Evolutionary conservation across 2,888 invertebrate genomes (phyloP), one percentile per base, ranked within the genome.

Genomic region (Venusia cambrica): DNA sequence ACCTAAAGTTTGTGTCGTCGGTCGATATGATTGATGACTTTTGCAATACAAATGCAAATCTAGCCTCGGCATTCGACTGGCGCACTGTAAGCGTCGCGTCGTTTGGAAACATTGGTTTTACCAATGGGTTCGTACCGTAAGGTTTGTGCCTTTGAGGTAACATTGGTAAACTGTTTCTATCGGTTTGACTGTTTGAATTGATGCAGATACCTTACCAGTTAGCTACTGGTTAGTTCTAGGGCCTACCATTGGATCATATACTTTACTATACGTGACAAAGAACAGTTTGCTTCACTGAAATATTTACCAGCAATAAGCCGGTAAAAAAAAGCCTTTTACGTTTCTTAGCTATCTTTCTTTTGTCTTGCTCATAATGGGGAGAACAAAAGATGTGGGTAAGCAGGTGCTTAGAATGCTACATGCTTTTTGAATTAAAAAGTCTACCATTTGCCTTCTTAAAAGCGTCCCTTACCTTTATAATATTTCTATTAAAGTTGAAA

Each of bases 401-500:
- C 25, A 30, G 24, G 22, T 26, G 20, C 30, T 34, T 34, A 14
- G 17, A 21, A 25, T 39, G 30, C 19, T 36, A 24, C 36, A 21
- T 9, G 26, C 21, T 21, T 38, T 44, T 26, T 11, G n/a, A 44
- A 51, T 53, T 49, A 58, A 57, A 61, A 45, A 51, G 50, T 22
- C 35, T 12, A 29, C 8, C 9, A 9, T 6, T 16, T 26, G 6
- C 5, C 48, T n/a, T 18, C 18, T 18, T 32, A 25, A 26, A 6
- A 26, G 47, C 51, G 54, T 57, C 59, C 40, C 51, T 41, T 57
- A 49, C 54, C 48, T 48, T 54, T 51, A 53, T 47, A 50, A 53
- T 55, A 57, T 66, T 69, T 62, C 31, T 66, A 68, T 71, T 55
- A 64, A 50, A 58, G 62, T 54, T 65, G 64, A 66, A 67, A 62